Conservation (phyloP, 2,797 vertebrate species). For the Streptopelia turtur region DNA sequence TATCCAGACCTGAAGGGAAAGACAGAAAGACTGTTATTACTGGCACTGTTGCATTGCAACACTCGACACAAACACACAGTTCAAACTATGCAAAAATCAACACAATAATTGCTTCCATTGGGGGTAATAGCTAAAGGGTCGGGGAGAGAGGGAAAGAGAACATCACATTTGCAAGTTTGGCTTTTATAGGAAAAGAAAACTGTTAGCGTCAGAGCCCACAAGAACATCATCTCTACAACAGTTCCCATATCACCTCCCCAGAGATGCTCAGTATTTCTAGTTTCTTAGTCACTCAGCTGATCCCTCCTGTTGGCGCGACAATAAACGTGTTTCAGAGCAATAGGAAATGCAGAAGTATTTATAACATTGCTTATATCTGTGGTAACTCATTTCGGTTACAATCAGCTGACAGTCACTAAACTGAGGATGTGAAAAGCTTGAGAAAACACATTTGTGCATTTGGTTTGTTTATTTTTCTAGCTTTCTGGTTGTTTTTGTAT, state of each 20-base stretch:
- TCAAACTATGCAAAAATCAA: slow-evolving; percentile 20
- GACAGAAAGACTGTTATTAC: slow-evolving; percentile 1
- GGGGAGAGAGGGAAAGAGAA: not conserved
- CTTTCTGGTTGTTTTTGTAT: slow-evolving; percentile 30
- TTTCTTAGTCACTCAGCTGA: slow-evolving; percentile 34
- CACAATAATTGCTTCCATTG: slow-evolving; percentile 28
- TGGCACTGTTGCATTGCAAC: not conserved
- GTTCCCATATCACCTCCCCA: not conserved
- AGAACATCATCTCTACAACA: not conserved
- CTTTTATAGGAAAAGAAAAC: slow-evolving; percentile 26
- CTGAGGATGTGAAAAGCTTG: slow-evolving; percentile 42
- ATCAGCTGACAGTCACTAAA: not conserved
- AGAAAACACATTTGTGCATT: slow-evolving; percentile 18
- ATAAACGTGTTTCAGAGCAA: not conserved
- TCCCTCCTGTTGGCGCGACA: slow-evolving; percentile 26
- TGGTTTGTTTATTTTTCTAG: slow-evolving; percentile 37
- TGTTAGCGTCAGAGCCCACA: slow-evolving; percentile 24
- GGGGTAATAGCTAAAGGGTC: not conserved
- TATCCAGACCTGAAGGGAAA: slow-evolving; percentile 91
- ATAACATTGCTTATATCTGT: slow-evolving; percentile 6
- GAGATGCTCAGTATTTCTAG: slow-evolving; percentile 27
- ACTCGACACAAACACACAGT: not conserved
- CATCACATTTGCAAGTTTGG: slow-evolving; percentile 17
- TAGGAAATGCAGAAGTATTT: slow-evolving; percentile 39
- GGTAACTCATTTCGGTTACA: slow-evolving; percentile 16